These are phyloP conservation scores for Scartelaos histophorus DNA, from an alignment of 2,113 vertebrate genomes.

Conservation along the genomic window DNA sequence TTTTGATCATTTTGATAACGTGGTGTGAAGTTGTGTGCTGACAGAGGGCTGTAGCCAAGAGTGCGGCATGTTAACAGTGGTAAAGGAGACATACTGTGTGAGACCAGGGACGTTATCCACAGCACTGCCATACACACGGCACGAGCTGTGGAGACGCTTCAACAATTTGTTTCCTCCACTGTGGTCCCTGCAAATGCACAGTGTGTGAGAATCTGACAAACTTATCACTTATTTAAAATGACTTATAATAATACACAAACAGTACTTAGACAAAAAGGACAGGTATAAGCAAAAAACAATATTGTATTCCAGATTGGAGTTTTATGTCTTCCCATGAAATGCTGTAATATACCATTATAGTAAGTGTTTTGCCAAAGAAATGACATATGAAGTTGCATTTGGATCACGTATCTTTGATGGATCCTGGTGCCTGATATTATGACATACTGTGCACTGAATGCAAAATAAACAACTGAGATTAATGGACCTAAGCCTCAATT, in stretches of 20 bases:
- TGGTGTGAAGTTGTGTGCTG: conserved; percentile 44
- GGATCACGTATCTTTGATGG: too few relatives aligned
- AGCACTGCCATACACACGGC: conserved; percentile 88
- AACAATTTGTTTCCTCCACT: conserved; percentile 89
- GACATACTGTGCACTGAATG: too few relatives aligned
- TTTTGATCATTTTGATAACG: conserved; percentile 21
- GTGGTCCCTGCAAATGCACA: conserved; percentile 85
- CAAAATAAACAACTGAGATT: too few relatives aligned
- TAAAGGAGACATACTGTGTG: conserved; percentile 84
- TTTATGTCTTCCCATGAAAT: too few relatives aligned
- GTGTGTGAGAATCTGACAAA: conserved; percentile 10
- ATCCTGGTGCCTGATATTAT: too few relatives aligned
- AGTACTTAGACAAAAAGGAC: not conserved
- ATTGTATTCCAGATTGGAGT: too few relatives aligned
- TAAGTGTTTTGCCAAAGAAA: too few relatives aligned
- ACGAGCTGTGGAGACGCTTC: conserved; percentile 80
- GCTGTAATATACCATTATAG: too few relatives aligned
- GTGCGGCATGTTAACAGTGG: conserved; percentile 1
- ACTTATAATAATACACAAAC: not conserved
- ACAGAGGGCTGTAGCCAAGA: conserved; percentile 15
- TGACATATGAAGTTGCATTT: too few relatives aligned
- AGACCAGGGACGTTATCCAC: conserved; percentile 90
- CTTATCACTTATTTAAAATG: not conserved
- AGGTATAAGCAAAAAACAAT: not conserved
- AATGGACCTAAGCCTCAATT: not conserved